Evolutionary conservation across 2,113 vertebrate genomes (phyloP), one percentile per base, ranked within the genome.

Genomic region (Canis aureus): DNA sequence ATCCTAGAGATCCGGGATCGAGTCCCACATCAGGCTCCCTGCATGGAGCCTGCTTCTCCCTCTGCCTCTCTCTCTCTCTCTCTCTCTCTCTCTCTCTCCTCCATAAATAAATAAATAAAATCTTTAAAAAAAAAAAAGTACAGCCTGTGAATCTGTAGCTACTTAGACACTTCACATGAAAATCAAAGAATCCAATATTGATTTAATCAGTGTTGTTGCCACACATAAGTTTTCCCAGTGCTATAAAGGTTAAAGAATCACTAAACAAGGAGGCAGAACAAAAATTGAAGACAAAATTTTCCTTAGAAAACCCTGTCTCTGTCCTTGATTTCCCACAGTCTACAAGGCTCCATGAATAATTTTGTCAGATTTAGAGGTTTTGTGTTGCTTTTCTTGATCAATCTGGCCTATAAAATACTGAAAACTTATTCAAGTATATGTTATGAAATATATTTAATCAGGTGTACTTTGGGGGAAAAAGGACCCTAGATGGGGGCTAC

Each of bases 401-500:
- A 67, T 17, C 51, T 59, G 53, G 55, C 17, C 38, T 85, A 15
- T 27, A 2, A 43, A 25, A 9, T 49, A 19, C 38, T 53, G 7
- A 9, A 35, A 67, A 89, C 16, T 10, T 60, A 27, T 8, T 71
- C 19, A 79, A 27, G n/a, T 20, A 0, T 76, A 2, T 38, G 8
- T 12, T 22, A 10, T 51, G 51, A 66, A 59, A 17, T 60, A 16
- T 23, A 16, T 51, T 73, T 35, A 29, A 20, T 59, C n/a, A 22
- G 16, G 19, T 38, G 4, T 13, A 16, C 55, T 62, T 13, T 53
- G 29, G 49, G 49, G 25, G 22, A 67, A 73, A 12, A 11, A 23
- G 53, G 7, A 1, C 23, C 23, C 9, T 27, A 9, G 0, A 0
- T 43, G 12, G 29, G 1, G 15, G 1, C 20, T 17, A 9, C 12